These are phyloP conservation scores for Heliothis virescens DNA, from an alignment of 1,140 invertebrate species.

Conservation along the genomic window DNA sequence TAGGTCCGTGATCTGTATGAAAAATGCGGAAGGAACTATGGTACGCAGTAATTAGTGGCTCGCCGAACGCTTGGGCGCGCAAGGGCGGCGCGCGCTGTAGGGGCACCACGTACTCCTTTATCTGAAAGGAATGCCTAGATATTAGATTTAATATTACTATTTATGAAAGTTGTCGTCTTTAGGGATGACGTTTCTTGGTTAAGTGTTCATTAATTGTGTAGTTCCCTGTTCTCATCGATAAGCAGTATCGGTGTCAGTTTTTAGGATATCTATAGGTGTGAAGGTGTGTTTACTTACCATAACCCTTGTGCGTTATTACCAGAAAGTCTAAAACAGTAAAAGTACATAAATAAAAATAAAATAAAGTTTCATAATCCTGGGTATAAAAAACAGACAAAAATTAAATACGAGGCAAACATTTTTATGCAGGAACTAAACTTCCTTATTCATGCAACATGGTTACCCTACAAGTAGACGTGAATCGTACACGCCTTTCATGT, in stretches of 20 bases:
- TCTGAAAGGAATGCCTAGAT: not conserved
- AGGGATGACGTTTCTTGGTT: not conserved
- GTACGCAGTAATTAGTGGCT: constrained; percentile 79
- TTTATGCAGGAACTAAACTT: too few species aligned
- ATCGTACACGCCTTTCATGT: constrained; percentile 39
- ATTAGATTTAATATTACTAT: not conserved
- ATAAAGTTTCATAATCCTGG: too few species aligned
- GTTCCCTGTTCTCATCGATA: not conserved
- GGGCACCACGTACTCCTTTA: constrained; percentile 34
- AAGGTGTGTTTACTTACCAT: too few species aligned
- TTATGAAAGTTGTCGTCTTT: not conserved
- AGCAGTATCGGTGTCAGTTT: too few species aligned
- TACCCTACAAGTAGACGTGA: constrained; percentile 18
- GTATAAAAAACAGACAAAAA: too few species aligned
- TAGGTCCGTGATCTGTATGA: constrained; percentile 80
- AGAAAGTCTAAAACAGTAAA: too few species aligned
- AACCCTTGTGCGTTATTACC: too few species aligned
- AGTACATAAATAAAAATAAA: too few species aligned
- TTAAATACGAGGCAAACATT: too few species aligned
- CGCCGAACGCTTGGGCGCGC: constrained; percentile 53
- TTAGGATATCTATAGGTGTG: too few species aligned
- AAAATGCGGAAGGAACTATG: constrained; percentile 70
- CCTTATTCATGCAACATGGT: not conserved
- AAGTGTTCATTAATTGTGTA: not conserved
- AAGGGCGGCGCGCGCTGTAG: constrained; percentile 27